phyloP scores from a whole-genome alignment of 1,140 invertebrate genomes.

The Pogonus chalceus region DNA sequence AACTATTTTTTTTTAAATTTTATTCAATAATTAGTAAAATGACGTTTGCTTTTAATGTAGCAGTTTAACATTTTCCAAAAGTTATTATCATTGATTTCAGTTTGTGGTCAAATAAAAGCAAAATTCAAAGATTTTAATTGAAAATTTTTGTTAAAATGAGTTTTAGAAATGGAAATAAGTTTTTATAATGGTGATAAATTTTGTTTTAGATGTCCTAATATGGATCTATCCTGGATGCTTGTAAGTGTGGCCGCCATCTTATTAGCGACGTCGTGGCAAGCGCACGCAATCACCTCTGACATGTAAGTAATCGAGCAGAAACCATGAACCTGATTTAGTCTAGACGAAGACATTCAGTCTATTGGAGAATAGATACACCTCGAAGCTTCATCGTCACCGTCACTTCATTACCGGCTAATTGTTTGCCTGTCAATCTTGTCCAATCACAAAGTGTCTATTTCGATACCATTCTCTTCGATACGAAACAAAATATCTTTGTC shows the following conservation, averaged over 20 bases:
- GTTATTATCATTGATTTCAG: no score
- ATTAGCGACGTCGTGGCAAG: slow-evolving; percentile 45
- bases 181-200: no score
- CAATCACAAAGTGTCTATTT: not conserved
- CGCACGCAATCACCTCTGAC: slow-evolving; percentile 41
- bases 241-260: slow-evolving; percentile 46
- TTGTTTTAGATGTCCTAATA: slow-evolving; percentile 52
- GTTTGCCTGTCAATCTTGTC: not conserved
- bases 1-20: no score
- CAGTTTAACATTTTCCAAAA: no score
- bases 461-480: no score
- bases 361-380: slow-evolving; percentile 6
- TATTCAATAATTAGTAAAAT: no score
- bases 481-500: no score
- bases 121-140: no score
- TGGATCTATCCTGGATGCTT: slow-evolving; percentile 52
- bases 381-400: not conserved
- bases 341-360: slow-evolving; percentile 5
- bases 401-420: not conserved
- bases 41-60: no score
- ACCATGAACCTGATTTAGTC: slow-evolving; percentile 1
- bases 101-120: no score
- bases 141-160: no score
- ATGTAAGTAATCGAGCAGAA: slow-evolving; percentile 33
- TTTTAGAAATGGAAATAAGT: no score